Evolutionary conservation across 2,888 invertebrate genomes (phyloP), one percentile per base, ranked within the genome.

Genomic region (Thysanoteuthis rhombus): DNA sequence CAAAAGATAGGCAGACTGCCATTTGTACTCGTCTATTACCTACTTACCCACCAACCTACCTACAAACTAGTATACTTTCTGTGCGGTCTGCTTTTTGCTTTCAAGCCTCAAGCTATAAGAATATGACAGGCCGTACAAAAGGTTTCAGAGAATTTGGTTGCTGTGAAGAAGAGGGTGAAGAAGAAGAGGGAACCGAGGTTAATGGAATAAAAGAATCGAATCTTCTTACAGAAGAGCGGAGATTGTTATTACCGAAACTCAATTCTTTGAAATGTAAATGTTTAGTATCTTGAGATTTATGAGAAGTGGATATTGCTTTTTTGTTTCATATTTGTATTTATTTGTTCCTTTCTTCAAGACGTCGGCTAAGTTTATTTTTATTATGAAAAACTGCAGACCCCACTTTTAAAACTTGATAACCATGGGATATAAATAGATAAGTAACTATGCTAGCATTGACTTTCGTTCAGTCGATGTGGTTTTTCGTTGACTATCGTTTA

Each of bases 241-340:
- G 75, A 75, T 75, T 75, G 75, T 75, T 75, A 75, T 75, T n/a
- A 75, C 75, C 8, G 75, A 75, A 75, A 75, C 75, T 75, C 75
- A 36, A 75, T 75, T 75, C 75, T 75, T 75, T 75, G 75, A 75
- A 75, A 75, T 75, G 36, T 75, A 75, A 75, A 75, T 75, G 75
- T 75, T 75, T 75, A 75, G n/a, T 75, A 75, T 75, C 75, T 75
- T 75, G 75, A 75, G 75, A 75, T 75, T 75, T 75, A 75, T 75
- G 75, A 16, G 75, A n/a, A 75, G n/a, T n/a, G 16, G 12, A 36
- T 75, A 75, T 36, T 75, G 36, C 10, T 36, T n/a, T 75, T 36
- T 36, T 58, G 6, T 75, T n/a, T n/a, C 16, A 36, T 25, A 19
- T 75, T 36, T 75, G 19, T 75, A 75, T 75, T 75, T 75, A 75